Evolutionary conservation across 2,113 vertebrate genomes (phyloP), one percentile per base, ranked within the genome.

Genomic region (Narcine bancroftii): DNA sequence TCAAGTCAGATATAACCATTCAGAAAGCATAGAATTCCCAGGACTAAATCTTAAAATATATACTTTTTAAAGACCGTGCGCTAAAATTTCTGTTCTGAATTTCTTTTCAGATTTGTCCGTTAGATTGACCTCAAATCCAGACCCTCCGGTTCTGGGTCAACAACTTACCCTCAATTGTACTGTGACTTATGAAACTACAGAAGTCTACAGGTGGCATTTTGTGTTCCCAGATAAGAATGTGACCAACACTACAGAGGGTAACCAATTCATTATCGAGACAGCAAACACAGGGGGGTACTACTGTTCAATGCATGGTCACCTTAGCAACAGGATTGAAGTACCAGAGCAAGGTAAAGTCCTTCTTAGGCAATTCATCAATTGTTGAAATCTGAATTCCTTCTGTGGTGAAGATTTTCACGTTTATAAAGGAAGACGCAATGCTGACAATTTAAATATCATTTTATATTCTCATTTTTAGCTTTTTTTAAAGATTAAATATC

Each of bases 31-130:
- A 69, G 66, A 2, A 69, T 69, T 69, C 66, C 2, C 66, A 69
- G 66, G 6, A 24, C 17, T 69, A 26, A 69, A 24, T 17, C 17
- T 69, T 69, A 69, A n/a, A n/a, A n/a, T n/a, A n/a, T n/a, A n/a
- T n/a, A n/a, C n/a, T n/a, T n/a, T n/a, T n/a, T n/a, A n/a, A n/a
- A n/a, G n/a, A n/a, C n/a, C n/a, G n/a, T 4, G 60, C 21, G 26
- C 6, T 69, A 69, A 42, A 39, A 77, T 29, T 91, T 45, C 63
- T 69, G 39, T 71, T 33, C 24, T 91, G 63, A 69, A 42, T 91
- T 91, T 71, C 42, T 69, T 69, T 91, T 45, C 17, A 91, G 89
- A 91, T 91, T 69, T 69, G 65, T 45, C 89, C 47, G 89, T 91
- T 91, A 71, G 15, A 0, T 15, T 91, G 65, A 91, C 89, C 11